Evolutionary conservation across 2,113 vertebrate genomes (phyloP), one percentile per base, ranked within the genome.

Genomic region (Kryptolebias marmoratus): DNA sequence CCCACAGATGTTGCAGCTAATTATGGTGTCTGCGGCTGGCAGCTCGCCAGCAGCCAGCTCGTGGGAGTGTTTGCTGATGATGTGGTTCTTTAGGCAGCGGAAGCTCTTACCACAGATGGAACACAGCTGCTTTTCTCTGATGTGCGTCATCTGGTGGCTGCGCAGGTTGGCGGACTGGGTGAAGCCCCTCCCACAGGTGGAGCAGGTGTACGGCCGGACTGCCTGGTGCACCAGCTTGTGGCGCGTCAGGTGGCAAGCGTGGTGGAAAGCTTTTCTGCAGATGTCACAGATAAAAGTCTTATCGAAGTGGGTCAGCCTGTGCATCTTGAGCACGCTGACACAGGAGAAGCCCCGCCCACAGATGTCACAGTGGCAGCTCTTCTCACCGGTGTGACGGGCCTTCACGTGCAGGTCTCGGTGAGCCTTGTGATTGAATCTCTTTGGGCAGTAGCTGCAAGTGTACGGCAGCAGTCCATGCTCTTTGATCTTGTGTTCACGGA

Each of bases 31-130:
- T 0, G n/a, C 13, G 0, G 75, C 68, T 0, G 87, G 79, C 62
- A 88, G 83, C 72, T 79, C 79, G 1, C 62, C 58, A 2, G 79
- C 79, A 0, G 81, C 67, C 3, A 84, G 84, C 64, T 89, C 82
- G 15, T 93, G 85, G 1, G 83, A 66, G 44, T 91, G 89, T 62
- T 89, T 90, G 30, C 86, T 90, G 68, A 86, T 75, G 65, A 92
- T n/a, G 61, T 93, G 91, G 73, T 90, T 88, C 73, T 81, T 92
- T 71, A 92, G 88, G 61, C 81, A 81, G 66, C 87, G 81, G 85
- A 81, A 91, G 42, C 75, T 83, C 57, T 87, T 90, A 4, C 90
- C 84, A 0, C 91, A 93, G 74, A 91, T 6, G 11, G 87, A 89
- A 70, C 91, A 92, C 27, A 88, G 90, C 71, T 91, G 88, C 16